Conservation (phyloP, 2,888 invertebrate species). For the Chloroclystis v-ata region DNA sequence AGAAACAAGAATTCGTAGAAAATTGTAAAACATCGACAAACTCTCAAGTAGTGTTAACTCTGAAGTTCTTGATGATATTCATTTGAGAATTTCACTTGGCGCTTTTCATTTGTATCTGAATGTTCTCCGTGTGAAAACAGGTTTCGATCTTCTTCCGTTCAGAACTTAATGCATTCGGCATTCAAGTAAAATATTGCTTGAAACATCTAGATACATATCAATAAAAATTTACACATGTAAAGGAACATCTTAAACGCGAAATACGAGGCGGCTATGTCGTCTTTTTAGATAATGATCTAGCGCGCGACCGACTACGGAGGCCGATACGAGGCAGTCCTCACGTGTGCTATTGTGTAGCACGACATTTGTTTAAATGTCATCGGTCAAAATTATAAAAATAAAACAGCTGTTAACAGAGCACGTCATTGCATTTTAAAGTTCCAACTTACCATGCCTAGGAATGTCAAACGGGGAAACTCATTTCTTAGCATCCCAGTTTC, state of each 20-base stretch:
- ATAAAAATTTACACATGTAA: conserved; percentile 38
- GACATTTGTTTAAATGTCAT: conserved; percentile 37
- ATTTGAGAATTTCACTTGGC: conserved; percentile 11
- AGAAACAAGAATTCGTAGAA: conserved; percentile 45
- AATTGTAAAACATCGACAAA: conserved; percentile 40
- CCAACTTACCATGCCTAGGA: conserved; percentile 1
- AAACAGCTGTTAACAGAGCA: conserved; percentile 32
- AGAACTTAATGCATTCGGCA: conserved; percentile 23
- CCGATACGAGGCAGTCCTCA: conserved; percentile 25
- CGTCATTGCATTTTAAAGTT: conserved; percentile 28
- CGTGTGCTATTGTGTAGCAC: conserved; percentile 36
- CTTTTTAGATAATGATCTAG: conserved; percentile 41
- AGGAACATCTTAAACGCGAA: conserved; percentile 37
- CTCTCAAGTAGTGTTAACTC: conserved; percentile 25
- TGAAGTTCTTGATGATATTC: conserved; percentile 19
- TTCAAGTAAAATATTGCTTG: conserved; percentile 25
- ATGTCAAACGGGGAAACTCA: neutral
- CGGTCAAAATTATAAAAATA: conserved; percentile 41
- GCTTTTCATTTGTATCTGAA: conserved; percentile 9
- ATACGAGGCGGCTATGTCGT: conserved; percentile 36
- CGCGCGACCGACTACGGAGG: conserved; percentile 32
- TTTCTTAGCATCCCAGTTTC: too few relatives aligned
- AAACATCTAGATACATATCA: conserved; percentile 31
- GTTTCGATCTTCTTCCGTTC: conserved; percentile 10
- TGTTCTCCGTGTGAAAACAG: conserved; percentile 12